Percentiles rank a stretch among this genome's conserved stretches.
These are phyloP conservation scores for Augiades crinisus DNA, from an alignment of 2,888 invertebrate genomes.

Conservation along the genomic window DNA sequence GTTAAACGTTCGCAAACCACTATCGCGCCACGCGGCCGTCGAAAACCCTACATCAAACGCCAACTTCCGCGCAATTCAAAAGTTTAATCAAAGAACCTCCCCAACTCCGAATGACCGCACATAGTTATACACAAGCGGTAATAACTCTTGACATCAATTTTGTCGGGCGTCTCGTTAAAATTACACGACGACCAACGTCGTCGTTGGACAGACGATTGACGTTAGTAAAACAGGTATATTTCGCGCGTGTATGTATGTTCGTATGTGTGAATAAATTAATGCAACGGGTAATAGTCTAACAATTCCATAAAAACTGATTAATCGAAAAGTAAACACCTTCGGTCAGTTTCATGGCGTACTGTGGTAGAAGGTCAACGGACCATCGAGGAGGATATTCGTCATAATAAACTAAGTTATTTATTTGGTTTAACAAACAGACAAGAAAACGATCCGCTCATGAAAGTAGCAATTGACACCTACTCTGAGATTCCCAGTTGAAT, in stretches of 20 bases:
- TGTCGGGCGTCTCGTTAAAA: conserved; percentile 17
- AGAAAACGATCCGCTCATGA: no score
- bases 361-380: conserved; percentile 3
- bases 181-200: conserved; percentile 31
- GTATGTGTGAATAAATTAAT: no score
- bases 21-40: no score
- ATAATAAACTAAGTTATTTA: no score
- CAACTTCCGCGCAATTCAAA: conserved; percentile 30
- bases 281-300: not conserved
- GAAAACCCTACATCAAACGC: not conserved
- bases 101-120: conserved; percentile 14
- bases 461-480: no score
- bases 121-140: conserved; percentile 20
- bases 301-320: conserved; percentile 5
- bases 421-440: no score
- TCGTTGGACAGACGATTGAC: conserved; percentile 19
- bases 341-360: conserved; percentile 3
- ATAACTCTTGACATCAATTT: conserved; percentile 35
- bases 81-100: conserved; percentile 38
- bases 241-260: not conserved
- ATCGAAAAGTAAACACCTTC: not conserved
- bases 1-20: no score
- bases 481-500: no score
- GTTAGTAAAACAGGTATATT: conserved; percentile 2
- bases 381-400: no score